These are phyloP conservation scores for Thermophis baileyi DNA, from an alignment of 2,113 vertebrate genomes.

Conservation along the genomic window DNA sequence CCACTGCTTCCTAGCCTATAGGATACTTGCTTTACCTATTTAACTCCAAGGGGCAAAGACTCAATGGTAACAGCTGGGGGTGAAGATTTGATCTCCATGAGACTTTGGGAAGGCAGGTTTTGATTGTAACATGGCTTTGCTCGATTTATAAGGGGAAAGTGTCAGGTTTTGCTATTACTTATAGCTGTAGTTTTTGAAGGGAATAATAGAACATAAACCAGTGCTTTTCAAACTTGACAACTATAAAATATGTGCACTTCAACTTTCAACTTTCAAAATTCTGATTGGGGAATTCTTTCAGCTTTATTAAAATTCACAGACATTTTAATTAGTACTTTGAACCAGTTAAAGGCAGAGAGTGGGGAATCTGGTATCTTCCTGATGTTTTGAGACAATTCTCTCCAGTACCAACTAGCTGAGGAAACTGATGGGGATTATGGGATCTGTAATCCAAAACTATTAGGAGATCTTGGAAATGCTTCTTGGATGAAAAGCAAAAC, in stretches of 20 bases:
- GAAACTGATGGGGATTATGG: background rate
- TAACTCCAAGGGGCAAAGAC: conserved; percentile 54
- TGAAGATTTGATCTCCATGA: conserved; percentile 46
- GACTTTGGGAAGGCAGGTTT: conserved; percentile 65
- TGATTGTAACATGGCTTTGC: conserved; percentile 67
- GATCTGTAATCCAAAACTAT: background rate
- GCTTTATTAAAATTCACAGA: background rate
- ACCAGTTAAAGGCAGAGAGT: background rate
- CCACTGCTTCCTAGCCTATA: conserved; percentile 39
- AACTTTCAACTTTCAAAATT: background rate
- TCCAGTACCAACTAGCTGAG: background rate
- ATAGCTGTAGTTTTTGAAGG: conserved; percentile 15
- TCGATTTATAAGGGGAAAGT: conserved; percentile 51
- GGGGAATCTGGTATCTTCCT: background rate
- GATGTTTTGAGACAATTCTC: background rate
- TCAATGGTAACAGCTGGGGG: conserved; percentile 66
- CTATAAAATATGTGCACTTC: background rate
- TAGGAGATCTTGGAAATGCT: background rate
- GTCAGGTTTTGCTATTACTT: conserved; percentile 50
- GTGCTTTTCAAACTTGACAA: background rate
- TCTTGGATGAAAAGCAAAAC: background rate
- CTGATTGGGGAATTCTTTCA: background rate
- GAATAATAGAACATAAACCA: background rate
- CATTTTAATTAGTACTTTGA: background rate
- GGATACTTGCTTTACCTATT: conserved; percentile 48